These are phyloP conservation scores for Corythoichthys haematopterus DNA, from an alignment of 2,113 vertebrate species.

Conservation along the genomic window DNA sequence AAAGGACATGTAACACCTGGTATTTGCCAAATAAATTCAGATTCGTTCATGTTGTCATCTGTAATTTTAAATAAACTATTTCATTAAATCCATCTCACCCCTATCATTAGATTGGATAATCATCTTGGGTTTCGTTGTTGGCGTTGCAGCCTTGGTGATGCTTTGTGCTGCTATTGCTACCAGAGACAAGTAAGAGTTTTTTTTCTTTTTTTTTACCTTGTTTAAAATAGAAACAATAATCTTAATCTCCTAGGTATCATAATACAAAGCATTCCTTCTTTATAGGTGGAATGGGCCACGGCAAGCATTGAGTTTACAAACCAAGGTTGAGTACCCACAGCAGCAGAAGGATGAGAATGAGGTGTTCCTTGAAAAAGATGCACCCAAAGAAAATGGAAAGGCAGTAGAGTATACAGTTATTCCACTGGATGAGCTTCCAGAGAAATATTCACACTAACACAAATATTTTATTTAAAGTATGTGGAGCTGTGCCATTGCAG, in stretches of 20 bases:
- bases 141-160: slow-evolving; percentile 41
- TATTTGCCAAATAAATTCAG: slow-evolving; percentile 14
- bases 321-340: slow-evolving; percentile 6
- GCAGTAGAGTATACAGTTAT: slow-evolving; percentile 52
- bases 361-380: slow-evolving; percentile 37
- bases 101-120: slow-evolving; percentile 58
- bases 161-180: slow-evolving; percentile 56
- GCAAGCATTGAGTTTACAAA: not conserved
- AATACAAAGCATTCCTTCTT: not conserved
- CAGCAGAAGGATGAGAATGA: slow-evolving; percentile 54
- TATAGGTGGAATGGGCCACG: slow-evolving; percentile 50
- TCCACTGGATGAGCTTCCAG: slow-evolving; percentile 47
- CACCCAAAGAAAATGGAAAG: slow-evolving; percentile 42
- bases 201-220: not conserved
- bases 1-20: slow-evolving; percentile 32
- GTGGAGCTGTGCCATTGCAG: slow-evolving; percentile 3
- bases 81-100: slow-evolving; percentile 2
- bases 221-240: not conserved
- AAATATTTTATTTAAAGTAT: not conserved
- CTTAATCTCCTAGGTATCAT: not conserved
- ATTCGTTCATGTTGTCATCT: not conserved
- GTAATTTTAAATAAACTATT: not conserved
- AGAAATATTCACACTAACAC: slow-evolving; percentile 28
- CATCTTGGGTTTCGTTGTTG: slow-evolving; percentile 52
- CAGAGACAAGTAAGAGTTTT: slow-evolving; percentile 54